Evolutionary conservation across 2,113 vertebrate species (phyloP).

Genomic region (Sapayoa aenigma): DNA sequence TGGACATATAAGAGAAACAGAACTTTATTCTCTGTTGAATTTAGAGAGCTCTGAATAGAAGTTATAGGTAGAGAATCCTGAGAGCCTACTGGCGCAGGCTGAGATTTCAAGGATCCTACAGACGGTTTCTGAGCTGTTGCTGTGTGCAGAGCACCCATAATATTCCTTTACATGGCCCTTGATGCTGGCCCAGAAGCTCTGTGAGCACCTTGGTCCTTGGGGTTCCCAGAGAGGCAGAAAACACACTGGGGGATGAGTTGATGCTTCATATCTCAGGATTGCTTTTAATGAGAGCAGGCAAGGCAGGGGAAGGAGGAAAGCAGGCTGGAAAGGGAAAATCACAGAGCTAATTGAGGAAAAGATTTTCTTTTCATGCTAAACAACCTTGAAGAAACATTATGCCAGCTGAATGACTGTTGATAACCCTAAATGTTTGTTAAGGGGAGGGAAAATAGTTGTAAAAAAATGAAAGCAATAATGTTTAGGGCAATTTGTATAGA

Average conservation of each 20-base stretch:
- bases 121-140: background rate
- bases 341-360: background rate
- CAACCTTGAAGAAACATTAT: background rate
- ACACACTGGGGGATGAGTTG: background rate
- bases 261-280: background rate
- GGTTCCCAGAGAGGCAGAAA: background rate
- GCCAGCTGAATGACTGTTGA: background rate
- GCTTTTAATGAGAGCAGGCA: background rate
- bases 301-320: rapidly evolving
- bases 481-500: background rate
- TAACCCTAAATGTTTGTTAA: background rate
- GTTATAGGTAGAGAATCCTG: background rate
- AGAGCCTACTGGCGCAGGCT: background rate
- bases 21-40: background rate
- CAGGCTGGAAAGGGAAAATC: background rate
- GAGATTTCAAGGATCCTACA: background rate
- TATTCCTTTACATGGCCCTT: background rate
- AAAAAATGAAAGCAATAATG: background rate
- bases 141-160: background rate
- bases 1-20: background rate
- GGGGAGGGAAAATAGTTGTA: background rate
- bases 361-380: conserved; percentile 1
- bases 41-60: background rate
- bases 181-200: background rate
- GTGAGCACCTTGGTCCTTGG: background rate